Base-by-base conservation (phyloP, 2,888 invertebrate species). In the Thereva unica region DNA sequence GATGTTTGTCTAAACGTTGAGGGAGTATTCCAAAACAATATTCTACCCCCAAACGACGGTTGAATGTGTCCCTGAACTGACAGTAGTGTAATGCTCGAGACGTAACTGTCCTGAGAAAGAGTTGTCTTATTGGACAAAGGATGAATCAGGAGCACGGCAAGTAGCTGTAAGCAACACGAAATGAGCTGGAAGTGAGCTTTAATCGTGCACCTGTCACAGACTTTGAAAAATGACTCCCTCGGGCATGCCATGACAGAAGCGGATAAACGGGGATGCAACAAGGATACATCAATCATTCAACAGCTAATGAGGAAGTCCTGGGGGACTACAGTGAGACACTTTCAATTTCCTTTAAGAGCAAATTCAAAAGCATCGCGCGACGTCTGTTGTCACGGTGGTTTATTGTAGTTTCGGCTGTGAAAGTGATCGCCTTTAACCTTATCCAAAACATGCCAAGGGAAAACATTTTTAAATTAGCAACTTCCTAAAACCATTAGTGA, bases 151-250 rank as follows among this genome's bases (percentile, higher is more conserved):
- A n/a, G 42, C 5, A 47, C 38, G 40, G 12, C 59, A 41, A 38
- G 59, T 38, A 9, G 37, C 47, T 49, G 49, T 49, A 47, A 59
- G 38, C 40, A 59, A 9, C 37, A 59, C 47, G 47, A 59, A 49
- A 59, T 59, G 38, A 47, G 12, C 47, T 63, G 49, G 56, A 55
- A 55, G 12, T 63, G 66, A 66, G 53, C 56, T 64, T 64, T 67
- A 70, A 67, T 70, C 68, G 67, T 70, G 67, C 67, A 70, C 67
- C 70, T 67, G 70, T 67, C 70, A 68, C 9, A 44, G 55, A 59
- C 38, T 74, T 23, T 79, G 78, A 76, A 82, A 82, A 73, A 55
- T 83, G 81, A 8, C 82, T 71, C 49, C 44, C 65, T 7, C 38
- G 50, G 56, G 57, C 55, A 65, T 41, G 59, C 50, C 12, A 56